Conservation (phyloP, 1,140 invertebrate genomes). For the Bombus pyrosoma region DNA sequence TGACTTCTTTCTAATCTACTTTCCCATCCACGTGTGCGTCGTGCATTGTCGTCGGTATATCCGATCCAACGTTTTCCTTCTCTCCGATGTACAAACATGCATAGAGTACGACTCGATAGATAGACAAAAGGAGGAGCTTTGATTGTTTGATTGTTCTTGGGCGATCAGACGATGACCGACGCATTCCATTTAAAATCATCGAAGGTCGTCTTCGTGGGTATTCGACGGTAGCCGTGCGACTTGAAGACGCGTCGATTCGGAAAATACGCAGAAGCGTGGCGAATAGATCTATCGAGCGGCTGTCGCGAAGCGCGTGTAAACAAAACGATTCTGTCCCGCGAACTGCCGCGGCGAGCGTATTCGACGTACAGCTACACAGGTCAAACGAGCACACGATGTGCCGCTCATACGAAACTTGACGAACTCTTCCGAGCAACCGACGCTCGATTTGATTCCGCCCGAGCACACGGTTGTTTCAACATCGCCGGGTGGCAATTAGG, state of each 20-base stretch:
- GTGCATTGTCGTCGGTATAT: neutral
- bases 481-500: neutral
- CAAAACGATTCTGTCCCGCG: constrained; percentile 50
- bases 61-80: neutral
- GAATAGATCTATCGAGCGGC: constrained; percentile 17
- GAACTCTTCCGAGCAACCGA: constrained; percentile 47
- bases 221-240: neutral
- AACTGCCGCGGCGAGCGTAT: constrained; percentile 29
- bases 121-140: neutral
- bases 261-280: neutral
- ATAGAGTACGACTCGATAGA: neutral
- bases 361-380: constrained; percentile 23
- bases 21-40: neutral
- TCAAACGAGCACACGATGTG: constrained; percentile 46
- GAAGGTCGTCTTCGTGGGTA: neutral
- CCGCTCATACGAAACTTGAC: constrained; percentile 53
- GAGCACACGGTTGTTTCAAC: constrained; percentile 5
- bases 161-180: neutral
- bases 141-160: too few species aligned
- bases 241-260: neutral
- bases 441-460: constrained; percentile 57
- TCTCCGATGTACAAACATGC: neutral
- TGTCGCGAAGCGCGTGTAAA: constrained; percentile 28
- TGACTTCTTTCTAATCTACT: neutral
- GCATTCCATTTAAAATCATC: neutral